Evolutionary conservation across 2,888 invertebrate genomes (phyloP).

Genomic region (Deilephila elpenor): DNA sequence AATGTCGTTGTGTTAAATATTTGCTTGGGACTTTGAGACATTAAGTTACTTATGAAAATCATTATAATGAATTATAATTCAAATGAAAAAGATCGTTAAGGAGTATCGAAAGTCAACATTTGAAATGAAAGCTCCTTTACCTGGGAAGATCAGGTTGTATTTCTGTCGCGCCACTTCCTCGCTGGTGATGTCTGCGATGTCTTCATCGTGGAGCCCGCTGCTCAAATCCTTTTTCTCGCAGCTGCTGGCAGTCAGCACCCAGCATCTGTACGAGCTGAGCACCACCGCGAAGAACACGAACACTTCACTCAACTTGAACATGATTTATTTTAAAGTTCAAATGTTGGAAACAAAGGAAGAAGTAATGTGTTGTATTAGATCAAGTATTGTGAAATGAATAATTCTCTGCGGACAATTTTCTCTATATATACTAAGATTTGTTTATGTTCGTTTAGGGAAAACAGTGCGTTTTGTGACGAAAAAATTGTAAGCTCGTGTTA

Average conservation of each 20-base stretch:
- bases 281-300: slow-evolving; percentile 25
- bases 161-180: slow-evolving; percentile 36
- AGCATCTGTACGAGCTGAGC: slow-evolving; percentile 17
- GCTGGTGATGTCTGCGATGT: neutral
- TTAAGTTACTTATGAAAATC: too few relatives aligned
- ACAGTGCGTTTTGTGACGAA: slow-evolving; percentile 27
- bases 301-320: slow-evolving; percentile 18
- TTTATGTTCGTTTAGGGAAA: slow-evolving; percentile 41
- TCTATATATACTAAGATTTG: slow-evolving; percentile 44
- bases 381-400: slow-evolving; percentile 28
- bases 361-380: neutral
- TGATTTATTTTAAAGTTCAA: slow-evolving; percentile 10
- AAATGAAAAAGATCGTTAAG: too few relatives aligned
- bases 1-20: neutral
- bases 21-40: too few relatives aligned
- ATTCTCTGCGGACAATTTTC: slow-evolving; percentile 34
- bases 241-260: slow-evolving; percentile 20
- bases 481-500: slow-evolving; percentile 28
- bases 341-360: slow-evolving; percentile 4
- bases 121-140: slow-evolving; percentile 40
- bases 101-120: too few relatives aligned
- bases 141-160: slow-evolving; percentile 61
- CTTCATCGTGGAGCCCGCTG: slow-evolving; percentile 10
- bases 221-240: neutral
- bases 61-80: neutral